These are phyloP conservation scores for Drosophila fuyamai DNA, from an alignment of 1,140 invertebrate genomes.

Conservation along the genomic window DNA sequence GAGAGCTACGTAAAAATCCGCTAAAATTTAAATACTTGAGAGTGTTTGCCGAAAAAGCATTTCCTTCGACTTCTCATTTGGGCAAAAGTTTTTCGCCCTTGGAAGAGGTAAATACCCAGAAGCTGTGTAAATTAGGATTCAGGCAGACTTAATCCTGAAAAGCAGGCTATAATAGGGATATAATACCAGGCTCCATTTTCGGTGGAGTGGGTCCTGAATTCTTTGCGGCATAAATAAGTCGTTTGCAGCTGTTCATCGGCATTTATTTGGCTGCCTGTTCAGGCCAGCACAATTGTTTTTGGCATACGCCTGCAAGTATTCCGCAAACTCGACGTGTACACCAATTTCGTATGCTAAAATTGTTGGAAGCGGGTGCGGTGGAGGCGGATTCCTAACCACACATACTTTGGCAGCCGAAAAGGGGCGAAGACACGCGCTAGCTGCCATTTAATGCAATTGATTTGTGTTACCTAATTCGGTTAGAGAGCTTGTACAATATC, in stretches of 20 bases:
- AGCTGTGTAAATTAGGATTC: constrained; percentile 47
- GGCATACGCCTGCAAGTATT: constrained; percentile 35
- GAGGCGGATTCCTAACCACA: constrained; percentile 33
- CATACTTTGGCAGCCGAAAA: constrained; percentile 9
- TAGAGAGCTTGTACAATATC: constrained; percentile 56
- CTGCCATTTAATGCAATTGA: constrained; percentile 77
- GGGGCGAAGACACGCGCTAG: constrained; percentile 58
- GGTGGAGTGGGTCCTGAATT: constrained; percentile 2
- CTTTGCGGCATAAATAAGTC: constrained; percentile 72
- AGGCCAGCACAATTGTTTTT: constrained; percentile 61
- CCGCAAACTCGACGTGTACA: constrained; percentile 28
- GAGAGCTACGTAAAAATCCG: constrained; percentile 25
- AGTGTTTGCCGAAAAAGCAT: constrained; percentile 9
- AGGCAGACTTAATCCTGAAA: constrained; percentile 30
- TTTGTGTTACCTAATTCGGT: constrained; percentile 75
- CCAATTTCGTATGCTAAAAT: constrained; percentile 53
- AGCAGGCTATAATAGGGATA: constrained; percentile 39
- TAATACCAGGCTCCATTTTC: constrained; percentile 35
- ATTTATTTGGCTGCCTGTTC: constrained; percentile 63
- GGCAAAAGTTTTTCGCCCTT: constrained; percentile 13
- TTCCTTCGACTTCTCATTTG: constrained; percentile 24
- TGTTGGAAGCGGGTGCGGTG: neutral
- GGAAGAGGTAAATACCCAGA: constrained; percentile 28
- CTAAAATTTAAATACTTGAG: constrained; percentile 46
- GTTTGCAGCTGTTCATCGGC: constrained; percentile 74